A percentile compares a stretch with the other conserved stretches of the same genome.
Evolutionary conservation across 2,888 invertebrate genomes (phyloP).

Genomic region (Ganaspis brasiliensis): DNA sequence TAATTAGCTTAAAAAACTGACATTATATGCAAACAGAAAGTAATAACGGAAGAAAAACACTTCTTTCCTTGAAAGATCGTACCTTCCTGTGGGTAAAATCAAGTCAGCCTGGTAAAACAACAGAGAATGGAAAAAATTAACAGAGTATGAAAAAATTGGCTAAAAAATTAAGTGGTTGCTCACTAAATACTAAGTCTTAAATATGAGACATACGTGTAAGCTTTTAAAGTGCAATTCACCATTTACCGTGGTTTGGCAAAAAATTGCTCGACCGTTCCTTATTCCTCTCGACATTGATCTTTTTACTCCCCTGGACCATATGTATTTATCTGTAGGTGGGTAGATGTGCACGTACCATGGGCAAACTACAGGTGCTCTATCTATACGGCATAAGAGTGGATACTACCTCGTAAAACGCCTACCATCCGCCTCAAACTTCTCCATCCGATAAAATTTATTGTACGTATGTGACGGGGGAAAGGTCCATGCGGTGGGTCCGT

Average conservation of each 20-base stretch:
- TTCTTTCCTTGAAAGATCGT: neutral
- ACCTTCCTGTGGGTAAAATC: neutral
- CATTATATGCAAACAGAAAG: neutral
- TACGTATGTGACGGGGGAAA: constrained; percentile 37
- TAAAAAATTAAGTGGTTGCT: constrained; percentile 17
- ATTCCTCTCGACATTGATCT: constrained; percentile 11
- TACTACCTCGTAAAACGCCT: constrained; percentile 60
- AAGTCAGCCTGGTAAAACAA: no score
- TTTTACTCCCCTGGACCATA: constrained; percentile 17
- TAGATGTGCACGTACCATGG: constrained; percentile 39
- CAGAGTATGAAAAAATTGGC: neutral
- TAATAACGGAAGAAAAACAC: neutral
- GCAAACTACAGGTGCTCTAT: constrained; percentile 51
- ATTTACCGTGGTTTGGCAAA: constrained; percentile 49
- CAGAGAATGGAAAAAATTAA: neutral
- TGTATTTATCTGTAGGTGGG: constrained; percentile 37
- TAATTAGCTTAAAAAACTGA: neutral
- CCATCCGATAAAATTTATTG: constrained; percentile 41
- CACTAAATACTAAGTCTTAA: constrained; percentile 11
- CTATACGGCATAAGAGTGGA: constrained; percentile 41
- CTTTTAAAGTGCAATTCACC: constrained; percentile 41
- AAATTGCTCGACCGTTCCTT: constrained; percentile 50
- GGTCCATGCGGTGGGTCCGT: constrained; percentile 42
- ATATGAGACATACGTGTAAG: no score
- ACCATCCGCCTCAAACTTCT: constrained; percentile 46